Base-by-base conservation (phyloP, 2,113 vertebrate genomes). In the Eublepharis macularius region DNA sequence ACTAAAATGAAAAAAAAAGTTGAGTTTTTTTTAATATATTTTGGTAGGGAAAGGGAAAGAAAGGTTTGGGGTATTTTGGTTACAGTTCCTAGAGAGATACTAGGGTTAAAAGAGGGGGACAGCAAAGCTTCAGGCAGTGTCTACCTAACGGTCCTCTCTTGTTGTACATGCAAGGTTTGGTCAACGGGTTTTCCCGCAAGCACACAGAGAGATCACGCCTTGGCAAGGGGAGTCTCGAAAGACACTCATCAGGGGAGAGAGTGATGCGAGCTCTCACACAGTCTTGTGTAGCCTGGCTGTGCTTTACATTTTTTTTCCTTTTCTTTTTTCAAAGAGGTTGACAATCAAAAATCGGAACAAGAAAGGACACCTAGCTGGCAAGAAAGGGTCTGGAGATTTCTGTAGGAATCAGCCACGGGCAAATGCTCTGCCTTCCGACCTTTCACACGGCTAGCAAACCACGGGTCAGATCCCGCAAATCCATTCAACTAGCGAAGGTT, bases 1-100 rank as follows among this genome's bases (percentile, higher is more conserved):
- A 60, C 83, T 85, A 79, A 78, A 84, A 84, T 69, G 57, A 84
- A 32, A 26, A 85, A 85, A 70, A 49, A 43, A 84, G 47, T 7
- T 13, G n/a, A 6, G 14, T 66, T n/a, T 21, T 26, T 80, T 41
- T 32, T 32, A 39, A 80, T n/a, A 39, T 66, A 78, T 68, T 78
- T 68, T 39, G 60, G 65, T 19, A 32, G 47, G 47, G 36, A 34
- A 78, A 39, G 29, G 73, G 24, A 14, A 29, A 32, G 10, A 14
- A 60, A 65, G 14, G 41, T 6, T 36, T 34, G 19, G 49, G 57
- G n/a, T 24, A 45, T 85, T 85, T 85, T 85, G 83, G 83, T 85
- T 85, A 57, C 26, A 32, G 26, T 85, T 85, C 66, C 65, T 70
- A 78, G 47, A 85, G 36, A 78, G 63, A 57, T n/a, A n/a, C 6